Evolutionary conservation across 1,140 invertebrate species (phyloP).

Genomic region (Ylistrum balloti): DNA sequence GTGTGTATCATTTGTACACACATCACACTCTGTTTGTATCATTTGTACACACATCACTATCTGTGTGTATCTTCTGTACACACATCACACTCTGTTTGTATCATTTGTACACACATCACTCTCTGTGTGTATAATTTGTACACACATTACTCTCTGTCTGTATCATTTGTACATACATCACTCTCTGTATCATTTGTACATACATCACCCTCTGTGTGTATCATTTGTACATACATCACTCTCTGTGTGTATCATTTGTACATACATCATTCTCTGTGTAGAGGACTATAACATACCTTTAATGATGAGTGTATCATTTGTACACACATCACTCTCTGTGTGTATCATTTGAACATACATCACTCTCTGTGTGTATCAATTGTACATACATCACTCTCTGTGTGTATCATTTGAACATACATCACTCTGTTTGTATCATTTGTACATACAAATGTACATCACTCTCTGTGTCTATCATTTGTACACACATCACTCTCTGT

Average conservation of each 20-base stretch:
- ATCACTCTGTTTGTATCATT: background rate
- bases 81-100: no score
- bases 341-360: no score
- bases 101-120: background rate
- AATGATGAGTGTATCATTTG: background rate
- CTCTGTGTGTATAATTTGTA: background rate
- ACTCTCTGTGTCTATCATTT: background rate
- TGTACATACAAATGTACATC: background rate
- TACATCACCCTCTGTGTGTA: no score
- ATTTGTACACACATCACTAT: background rate
- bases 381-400: background rate
- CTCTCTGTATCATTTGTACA: no score
- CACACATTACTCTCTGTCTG: no score
- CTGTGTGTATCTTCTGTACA: no score
- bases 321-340: background rate
- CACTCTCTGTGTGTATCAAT: background rate
- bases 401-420: background rate
- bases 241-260: background rate
- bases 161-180: background rate
- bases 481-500: slow-evolving; percentile 8
- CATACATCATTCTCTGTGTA: background rate
- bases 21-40: background rate
- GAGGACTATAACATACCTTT: background rate
- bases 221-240: background rate
- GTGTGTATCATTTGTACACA: background rate